Conservation (phyloP, 2,113 vertebrate species). For the Phrynosoma blainvillii region DNA sequence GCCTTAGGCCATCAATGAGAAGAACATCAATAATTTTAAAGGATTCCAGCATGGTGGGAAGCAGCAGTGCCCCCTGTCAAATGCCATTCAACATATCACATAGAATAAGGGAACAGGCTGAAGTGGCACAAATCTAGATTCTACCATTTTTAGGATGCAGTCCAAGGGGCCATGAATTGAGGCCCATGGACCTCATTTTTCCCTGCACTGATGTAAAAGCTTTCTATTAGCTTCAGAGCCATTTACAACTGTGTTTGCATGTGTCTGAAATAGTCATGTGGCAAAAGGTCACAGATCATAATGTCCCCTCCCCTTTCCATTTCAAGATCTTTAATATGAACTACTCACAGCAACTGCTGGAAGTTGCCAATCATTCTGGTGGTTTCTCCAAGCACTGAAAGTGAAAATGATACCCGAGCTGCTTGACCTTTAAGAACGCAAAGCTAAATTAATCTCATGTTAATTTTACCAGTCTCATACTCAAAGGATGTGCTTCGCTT, state of each 20-base stretch:
- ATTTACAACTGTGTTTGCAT: not conserved
- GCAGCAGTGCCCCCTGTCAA: not conserved
- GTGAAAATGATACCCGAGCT: not conserved
- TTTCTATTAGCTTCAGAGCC: accelerated
- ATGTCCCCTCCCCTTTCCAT: not conserved
- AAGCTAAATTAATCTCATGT: not conserved
- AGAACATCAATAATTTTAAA: conserved; percentile 35
- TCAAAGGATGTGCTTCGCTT: not conserved
- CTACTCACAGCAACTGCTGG: not conserved
- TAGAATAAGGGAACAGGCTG: not conserved
- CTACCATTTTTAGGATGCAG: not conserved
- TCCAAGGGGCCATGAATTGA: not conserved
- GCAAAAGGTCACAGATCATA: not conserved
- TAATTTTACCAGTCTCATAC: not conserved
- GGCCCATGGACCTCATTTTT: not conserved
- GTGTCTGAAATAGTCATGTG: not conserved
- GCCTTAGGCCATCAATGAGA: conserved; percentile 21
- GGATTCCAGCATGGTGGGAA: conserved; percentile 10
- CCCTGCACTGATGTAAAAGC: not conserved
- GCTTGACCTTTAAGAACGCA: not conserved
- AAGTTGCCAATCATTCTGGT: not conserved
- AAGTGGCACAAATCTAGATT: not conserved
- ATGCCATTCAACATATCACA: not conserved
- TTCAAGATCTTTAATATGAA: accelerated
- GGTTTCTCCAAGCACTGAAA: not conserved